Conservation (phyloP, 1,140 invertebrate species). For the Delia radicum region DNA sequence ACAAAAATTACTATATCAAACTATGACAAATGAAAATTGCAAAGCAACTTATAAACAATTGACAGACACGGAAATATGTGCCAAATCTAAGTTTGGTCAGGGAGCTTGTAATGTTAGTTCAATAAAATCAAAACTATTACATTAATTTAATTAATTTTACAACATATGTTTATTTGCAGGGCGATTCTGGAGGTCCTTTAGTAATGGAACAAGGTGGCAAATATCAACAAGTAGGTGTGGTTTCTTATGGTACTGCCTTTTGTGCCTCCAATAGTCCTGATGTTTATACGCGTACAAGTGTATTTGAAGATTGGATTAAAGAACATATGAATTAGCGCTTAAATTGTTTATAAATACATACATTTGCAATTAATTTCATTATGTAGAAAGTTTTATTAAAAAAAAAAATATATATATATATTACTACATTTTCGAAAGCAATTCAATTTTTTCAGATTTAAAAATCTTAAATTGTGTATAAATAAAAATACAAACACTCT, state of each 20-base stretch:
- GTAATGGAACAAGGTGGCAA: conserved; percentile 42
- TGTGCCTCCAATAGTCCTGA: conserved; percentile 58
- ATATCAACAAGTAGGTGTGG: conserved; percentile 63
- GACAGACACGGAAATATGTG: conserved; percentile 57
- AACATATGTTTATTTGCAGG: conserved; percentile 55
- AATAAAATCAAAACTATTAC: no score
- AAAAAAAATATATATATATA: no score
- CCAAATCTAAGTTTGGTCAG: conserved; percentile 55
- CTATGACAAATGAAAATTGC: conserved; percentile 42
- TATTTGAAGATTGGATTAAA: conserved; percentile 58
- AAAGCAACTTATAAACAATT: conserved; percentile 45
- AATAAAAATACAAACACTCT: no score
- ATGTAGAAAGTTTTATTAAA: no score
- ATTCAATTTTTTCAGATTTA: no score
- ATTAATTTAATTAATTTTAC: no score
- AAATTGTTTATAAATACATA: no score
- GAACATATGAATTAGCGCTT: conserved; percentile 39
- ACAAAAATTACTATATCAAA: conserved; percentile 45
- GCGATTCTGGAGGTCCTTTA: conserved; percentile 74
- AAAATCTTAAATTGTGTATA: no score
- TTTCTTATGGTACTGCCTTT: conserved; percentile 70
- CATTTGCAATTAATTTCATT: no score
- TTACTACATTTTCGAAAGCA: no score
- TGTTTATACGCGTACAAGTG: conserved; percentile 60
- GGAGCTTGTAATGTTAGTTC: conserved; percentile 55